phyloP scores from a whole-genome alignment of 2,888 invertebrate genomes.

The Noctua janthe region DNA sequence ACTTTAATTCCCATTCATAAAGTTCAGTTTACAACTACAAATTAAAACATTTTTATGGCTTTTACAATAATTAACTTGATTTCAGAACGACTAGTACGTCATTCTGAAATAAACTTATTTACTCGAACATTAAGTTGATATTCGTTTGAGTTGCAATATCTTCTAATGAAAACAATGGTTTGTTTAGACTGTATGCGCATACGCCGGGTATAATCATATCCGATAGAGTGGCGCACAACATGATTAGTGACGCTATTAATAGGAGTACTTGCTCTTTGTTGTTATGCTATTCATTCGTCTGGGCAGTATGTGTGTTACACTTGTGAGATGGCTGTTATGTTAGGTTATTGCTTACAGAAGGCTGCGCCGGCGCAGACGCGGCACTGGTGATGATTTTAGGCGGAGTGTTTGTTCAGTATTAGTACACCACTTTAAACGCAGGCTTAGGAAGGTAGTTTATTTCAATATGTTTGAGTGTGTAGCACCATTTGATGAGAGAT shows the following conservation, averaged over 20 bases:
- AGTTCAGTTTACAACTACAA: neutral
- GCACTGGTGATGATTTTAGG: neutral
- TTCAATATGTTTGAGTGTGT: too few species aligned
- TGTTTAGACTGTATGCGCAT: conserved; percentile 54
- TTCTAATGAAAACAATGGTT: neutral
- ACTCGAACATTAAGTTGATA: neutral
- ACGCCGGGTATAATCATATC: conserved; percentile 69
- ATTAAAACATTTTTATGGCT: neutral
- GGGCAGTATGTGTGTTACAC: conserved; percentile 22
- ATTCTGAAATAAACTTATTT: neutral
- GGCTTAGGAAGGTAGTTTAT: neutral
- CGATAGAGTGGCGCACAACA: conserved; percentile 67
- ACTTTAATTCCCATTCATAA: neutral
- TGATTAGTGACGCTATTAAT: conserved; percentile 72
- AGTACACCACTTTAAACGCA: neutral
- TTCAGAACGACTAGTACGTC: neutral
- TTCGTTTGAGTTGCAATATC: neutral
- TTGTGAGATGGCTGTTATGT: conserved; percentile 23
- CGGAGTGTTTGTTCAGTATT: neutral
- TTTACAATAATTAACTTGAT: neutral
- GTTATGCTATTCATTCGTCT: conserved; percentile 54
- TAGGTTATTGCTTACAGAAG: conserved; percentile 9
- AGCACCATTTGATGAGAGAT: neutral
- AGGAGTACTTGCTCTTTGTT: conserved; percentile 59
- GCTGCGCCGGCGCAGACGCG: neutral